phyloP scores from a whole-genome alignment of 2,797 vertebrate genomes.

The Hapalemur alaotrensis region DNA sequence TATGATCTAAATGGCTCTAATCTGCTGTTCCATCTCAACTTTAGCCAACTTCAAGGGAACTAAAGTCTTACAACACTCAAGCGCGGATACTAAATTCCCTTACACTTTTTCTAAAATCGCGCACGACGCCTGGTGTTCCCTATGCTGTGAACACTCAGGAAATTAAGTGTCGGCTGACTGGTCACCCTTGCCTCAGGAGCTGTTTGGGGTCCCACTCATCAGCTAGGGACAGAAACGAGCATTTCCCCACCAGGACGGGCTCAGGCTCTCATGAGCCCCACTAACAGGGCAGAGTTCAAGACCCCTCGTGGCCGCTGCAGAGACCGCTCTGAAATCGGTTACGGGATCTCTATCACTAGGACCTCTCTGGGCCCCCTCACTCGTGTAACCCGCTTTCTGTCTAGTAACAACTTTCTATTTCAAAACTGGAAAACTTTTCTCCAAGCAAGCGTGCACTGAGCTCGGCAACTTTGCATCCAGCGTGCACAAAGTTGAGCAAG shows the following conservation, averaged over 20 bases:
- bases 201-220: not conserved
- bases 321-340: not conserved
- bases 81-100: not conserved
- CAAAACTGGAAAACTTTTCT: not conserved
- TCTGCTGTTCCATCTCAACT: not conserved
- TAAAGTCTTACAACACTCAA: not conserved
- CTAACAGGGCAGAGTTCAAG: not conserved
- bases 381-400: too few relatives aligned
- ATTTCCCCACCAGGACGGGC: not conserved
- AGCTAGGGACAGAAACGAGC: not conserved
- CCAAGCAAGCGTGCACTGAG: not conserved
- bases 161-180: not conserved
- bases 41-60: not conserved
- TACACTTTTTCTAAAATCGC: not conserved
- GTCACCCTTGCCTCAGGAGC: not conserved
- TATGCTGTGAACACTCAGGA: not conserved
- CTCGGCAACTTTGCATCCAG: not conserved
- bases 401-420: not conserved
- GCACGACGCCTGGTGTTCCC: not conserved
- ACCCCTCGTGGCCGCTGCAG: not conserved
- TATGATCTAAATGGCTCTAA: not conserved
- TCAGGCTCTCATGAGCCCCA: not conserved
- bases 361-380: not conserved
- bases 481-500: not conserved
- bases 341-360: fast-evolving